These are phyloP conservation scores for Ammodytes dubius DNA, from an alignment of 2,113 vertebrate species.

Conservation along the genomic window DNA sequence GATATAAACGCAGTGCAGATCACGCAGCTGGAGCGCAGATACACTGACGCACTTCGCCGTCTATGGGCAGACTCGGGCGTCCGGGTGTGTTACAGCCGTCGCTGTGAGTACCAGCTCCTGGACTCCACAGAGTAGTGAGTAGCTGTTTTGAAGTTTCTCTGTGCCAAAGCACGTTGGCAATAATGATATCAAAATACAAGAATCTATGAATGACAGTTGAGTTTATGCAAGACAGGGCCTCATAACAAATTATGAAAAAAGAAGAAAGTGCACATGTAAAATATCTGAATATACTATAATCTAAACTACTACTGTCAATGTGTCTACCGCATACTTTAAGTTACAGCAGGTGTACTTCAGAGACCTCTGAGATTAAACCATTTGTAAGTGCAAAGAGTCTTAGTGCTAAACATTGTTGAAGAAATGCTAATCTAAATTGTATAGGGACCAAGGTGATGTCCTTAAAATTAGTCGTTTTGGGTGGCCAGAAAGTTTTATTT, in stretches of 20 bases:
- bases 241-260: not conserved
- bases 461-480: not conserved
- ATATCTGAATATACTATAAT: not conserved
- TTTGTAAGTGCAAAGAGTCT: not conserved
- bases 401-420: not conserved
- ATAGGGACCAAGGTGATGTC: not conserved
- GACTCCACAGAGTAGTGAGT: slow-evolving; percentile 94
- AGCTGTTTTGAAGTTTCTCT: not conserved
- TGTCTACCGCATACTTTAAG: not conserved
- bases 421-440: not conserved
- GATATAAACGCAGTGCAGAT: slow-evolving; percentile 85
- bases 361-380: not conserved
- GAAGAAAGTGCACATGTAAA: not conserved
- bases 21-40: slow-evolving; percentile 74
- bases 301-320: not conserved
- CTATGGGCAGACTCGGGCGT: slow-evolving; percentile 89
- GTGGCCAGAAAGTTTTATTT: not conserved
- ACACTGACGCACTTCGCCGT: slow-evolving; percentile 78
- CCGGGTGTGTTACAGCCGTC: slow-evolving; percentile 87
- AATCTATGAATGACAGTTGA: not conserved
- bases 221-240: not conserved
- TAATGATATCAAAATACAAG: slow-evolving; percentile 10
- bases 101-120: slow-evolving; percentile 90
- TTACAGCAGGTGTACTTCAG: not conserved
- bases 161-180: not conserved